Evolutionary conservation across 2,113 vertebrate species (phyloP).

Genomic region (Pterocles burchelli): DNA sequence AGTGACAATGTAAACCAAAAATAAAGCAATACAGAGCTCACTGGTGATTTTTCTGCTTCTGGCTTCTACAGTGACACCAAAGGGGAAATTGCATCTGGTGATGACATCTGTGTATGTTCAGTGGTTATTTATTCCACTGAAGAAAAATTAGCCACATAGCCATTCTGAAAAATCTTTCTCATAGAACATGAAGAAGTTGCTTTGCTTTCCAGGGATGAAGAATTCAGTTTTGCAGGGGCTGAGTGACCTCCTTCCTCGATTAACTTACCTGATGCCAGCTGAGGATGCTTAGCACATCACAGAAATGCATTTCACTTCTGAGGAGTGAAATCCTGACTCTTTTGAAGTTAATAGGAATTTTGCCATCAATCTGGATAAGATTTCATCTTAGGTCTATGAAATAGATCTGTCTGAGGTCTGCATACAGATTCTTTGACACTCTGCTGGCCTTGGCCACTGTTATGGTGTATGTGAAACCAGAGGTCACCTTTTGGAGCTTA

Average conservation of each 20-base stretch:
- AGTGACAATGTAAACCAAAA: neutral
- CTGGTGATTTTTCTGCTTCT: neutral
- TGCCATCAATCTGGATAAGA: neutral
- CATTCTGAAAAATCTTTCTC: neutral
- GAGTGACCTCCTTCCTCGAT: neutral
- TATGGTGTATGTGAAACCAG: neutral
- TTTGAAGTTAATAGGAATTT: neutral
- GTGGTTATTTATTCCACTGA: neutral
- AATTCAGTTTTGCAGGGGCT: neutral
- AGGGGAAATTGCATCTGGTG: constrained; percentile 5
- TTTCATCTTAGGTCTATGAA: neutral
- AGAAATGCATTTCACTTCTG: neutral
- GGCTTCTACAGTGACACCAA: neutral
- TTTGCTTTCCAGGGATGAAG: constrained; percentile 17
- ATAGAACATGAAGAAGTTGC: neutral
- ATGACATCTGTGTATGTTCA: constrained; percentile 19
- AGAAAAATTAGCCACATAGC: neutral
- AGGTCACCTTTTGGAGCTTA: neutral
- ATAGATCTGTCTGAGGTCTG: neutral
- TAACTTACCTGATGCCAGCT: neutral
- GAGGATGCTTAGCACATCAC: neutral
- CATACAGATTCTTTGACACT: neutral
- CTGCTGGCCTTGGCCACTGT: neutral
- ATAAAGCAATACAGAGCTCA: neutral
- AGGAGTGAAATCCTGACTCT: neutral